phyloP scores from a whole-genome alignment of 2,113 vertebrate genomes.

The Xiphophorus hellerii region DNA sequence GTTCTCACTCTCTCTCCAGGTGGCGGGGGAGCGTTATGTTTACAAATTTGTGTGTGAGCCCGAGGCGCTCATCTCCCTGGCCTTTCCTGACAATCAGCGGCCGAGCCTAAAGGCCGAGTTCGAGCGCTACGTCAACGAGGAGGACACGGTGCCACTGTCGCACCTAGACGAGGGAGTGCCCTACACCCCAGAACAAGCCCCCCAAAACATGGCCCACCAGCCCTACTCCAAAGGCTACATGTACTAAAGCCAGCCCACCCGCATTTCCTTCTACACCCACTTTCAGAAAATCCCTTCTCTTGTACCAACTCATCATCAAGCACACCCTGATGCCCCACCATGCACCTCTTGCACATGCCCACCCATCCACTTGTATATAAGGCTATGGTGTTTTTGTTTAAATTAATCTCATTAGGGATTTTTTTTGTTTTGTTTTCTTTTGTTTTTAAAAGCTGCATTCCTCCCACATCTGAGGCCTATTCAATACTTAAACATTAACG shows the following conservation, averaged over 20 bases:
- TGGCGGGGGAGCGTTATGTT: constrained; percentile 97
- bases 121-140: constrained; percentile 90
- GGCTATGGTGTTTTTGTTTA: constrained; percentile 78
- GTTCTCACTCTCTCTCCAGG: constrained; percentile 71
- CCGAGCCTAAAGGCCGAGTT: constrained; percentile 89
- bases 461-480: constrained; percentile 77
- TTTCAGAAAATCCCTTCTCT: constrained; percentile 56
- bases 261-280: constrained; percentile 9
- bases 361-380: constrained; percentile 78
- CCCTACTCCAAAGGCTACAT: constrained; percentile 91
- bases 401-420: constrained; percentile 83
- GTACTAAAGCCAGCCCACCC: constrained; percentile 80
- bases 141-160: constrained; percentile 94
- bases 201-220: constrained; percentile 84
- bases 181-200: constrained; percentile 82
- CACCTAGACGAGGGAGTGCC: constrained; percentile 88
- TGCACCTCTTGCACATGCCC: constrained; percentile 78
- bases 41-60: constrained; percentile 99
- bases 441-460: constrained; percentile 78
- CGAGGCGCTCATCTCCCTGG: constrained; percentile 93
- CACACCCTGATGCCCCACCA: constrained; percentile 28
- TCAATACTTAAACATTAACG: constrained; percentile 79
- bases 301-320: constrained; percentile 64
- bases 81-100: constrained; percentile 93
- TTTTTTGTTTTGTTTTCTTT: constrained; percentile 53